These are phyloP conservation scores for Callosobruchus maculatus DNA, from an alignment of 2,888 invertebrate species.

Conservation along the genomic window DNA sequence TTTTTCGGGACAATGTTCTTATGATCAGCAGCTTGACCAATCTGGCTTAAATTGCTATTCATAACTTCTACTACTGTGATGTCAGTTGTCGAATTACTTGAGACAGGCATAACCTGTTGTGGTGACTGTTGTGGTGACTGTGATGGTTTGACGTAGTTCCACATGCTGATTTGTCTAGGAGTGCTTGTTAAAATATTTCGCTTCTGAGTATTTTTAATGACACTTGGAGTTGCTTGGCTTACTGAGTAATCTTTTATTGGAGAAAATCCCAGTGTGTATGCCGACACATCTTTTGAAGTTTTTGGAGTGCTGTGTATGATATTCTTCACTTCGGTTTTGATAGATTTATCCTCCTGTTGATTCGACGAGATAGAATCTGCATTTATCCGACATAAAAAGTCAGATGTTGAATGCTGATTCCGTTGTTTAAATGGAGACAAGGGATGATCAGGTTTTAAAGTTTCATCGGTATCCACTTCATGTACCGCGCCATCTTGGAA, in stretches of 20 bases:
- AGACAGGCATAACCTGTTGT: neutral
- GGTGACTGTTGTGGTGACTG: no score
- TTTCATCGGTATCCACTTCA: neutral
- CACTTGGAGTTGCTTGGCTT: neutral
- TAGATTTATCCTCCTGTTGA: neutral
- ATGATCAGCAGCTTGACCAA: conserved; percentile 4
- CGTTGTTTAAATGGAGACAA: neutral
- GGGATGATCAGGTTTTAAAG: neutral
- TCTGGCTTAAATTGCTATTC: neutral
- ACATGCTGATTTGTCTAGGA: conserved; percentile 42
- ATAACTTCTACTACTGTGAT: neutral
- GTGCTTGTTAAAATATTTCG: conserved; percentile 29
- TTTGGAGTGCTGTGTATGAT: conserved; percentile 17
- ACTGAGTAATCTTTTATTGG: conserved; percentile 12
- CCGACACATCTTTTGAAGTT: conserved; percentile 5
- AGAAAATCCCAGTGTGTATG: conserved; percentile 13
- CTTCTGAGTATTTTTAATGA: no score
- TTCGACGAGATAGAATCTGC: neutral
- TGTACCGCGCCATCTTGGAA: conserved; percentile 20
- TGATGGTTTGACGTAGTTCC: conserved; percentile 32
- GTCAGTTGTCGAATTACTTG: neutral
- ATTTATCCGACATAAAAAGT: neutral
- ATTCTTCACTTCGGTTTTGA: neutral
- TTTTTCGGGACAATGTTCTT: conserved; percentile 13
- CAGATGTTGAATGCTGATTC: neutral